Evolutionary conservation across 2,888 invertebrate species (phyloP), one percentile per base, ranked within the genome.

Genomic region (Nysson spinosus): DNA sequence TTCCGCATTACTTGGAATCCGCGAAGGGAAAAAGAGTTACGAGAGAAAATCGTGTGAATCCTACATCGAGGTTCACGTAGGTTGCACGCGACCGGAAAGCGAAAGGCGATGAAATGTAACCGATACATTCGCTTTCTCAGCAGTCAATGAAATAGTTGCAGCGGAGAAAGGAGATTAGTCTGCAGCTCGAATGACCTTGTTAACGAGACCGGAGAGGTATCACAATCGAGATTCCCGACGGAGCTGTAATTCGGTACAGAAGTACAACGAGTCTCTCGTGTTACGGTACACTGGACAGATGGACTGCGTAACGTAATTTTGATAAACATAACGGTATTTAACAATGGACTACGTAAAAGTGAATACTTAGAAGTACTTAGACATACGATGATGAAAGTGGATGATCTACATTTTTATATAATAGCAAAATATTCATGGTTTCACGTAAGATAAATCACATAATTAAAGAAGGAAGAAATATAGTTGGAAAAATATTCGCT

Each of bases 81-180:
- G 26, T 24, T 52, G 65, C 74, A 72, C 69, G 72, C 69, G 66
- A 72, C 57, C 46, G 43, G 72, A 75, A 69, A 75, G 76, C 69
- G 76, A 74, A 75, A 75, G 72, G 65, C 72, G 74, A 75, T 71
- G 68, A 75, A 69, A 69, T 68, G 69, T 60, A 60, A 61, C 61
- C 75, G 52, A 58, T 66, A 58, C 46, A 60, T 52, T 57, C 49
- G 60, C 61, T 65, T 64, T 65, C 60, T 49, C 44, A 35, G 54
- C 44, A 63, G 72, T 69, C 69, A 75, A 75, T 75, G 72, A 63
- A 61, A 63, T 40, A 64, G 67, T 52, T 46, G 57, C 61, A n/a
- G 61, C 19, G 44, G 49, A 61, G 49, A 34, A 16, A 19, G 42
- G 58, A 68, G 75, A 74, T 71, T 68, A 64, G 60, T 47, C 40